Conservation (phyloP, 2,113 vertebrate species). For the Sylvia atricapilla region DNA sequence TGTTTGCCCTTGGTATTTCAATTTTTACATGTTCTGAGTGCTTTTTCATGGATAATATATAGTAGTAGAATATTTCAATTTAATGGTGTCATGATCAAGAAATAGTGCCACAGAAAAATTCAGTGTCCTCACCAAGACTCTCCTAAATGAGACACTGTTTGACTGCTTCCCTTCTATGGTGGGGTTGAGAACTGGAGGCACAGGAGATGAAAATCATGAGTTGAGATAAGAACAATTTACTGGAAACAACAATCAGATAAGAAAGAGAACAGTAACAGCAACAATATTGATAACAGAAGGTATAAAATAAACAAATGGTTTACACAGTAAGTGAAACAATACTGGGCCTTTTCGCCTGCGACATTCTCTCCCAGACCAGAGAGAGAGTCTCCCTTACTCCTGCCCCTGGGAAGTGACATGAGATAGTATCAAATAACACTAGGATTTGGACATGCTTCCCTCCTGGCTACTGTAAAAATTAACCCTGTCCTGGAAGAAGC, state of each 20-base stretch:
- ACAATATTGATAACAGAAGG: not conserved
- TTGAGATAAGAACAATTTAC: not conserved
- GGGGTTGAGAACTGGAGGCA: not conserved
- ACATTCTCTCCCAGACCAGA: not conserved
- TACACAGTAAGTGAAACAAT: not conserved
- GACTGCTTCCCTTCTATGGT: rapidly evolving
- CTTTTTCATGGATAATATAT: not conserved
- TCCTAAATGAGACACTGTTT: not conserved
- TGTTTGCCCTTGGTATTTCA: not conserved
- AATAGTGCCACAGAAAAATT: not conserved
- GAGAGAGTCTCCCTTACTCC: not conserved
- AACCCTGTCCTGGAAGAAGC: not conserved
- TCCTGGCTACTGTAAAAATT: not conserved
- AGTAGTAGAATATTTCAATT: not conserved
- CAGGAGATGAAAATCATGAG: not conserved
- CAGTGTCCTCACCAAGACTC: not conserved
- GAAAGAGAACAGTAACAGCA: not conserved
- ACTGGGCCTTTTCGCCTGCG: not conserved
- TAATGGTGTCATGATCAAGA: not conserved
- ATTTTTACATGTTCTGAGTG: not conserved
- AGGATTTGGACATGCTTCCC: not conserved
- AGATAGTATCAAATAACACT: not conserved
- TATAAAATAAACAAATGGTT: not conserved
- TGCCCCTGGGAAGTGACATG: not conserved
- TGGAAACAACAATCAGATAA: not conserved